Evolutionary conservation across 30 jellyfish, hydroid and myxozoan species (phyloP).

Genomic region (Chironex yamaguchii): DNA sequence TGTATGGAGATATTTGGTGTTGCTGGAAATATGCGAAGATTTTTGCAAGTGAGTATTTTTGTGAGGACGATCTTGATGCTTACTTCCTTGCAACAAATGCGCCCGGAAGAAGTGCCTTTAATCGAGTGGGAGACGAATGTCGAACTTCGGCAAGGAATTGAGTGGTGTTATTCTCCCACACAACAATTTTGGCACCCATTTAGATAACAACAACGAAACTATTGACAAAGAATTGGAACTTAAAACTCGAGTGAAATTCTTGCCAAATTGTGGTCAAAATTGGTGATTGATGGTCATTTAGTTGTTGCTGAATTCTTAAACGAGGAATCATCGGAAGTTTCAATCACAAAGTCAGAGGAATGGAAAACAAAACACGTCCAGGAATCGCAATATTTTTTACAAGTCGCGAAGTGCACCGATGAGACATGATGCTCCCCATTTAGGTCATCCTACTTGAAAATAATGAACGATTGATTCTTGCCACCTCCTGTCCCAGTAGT

Average conservation of each 20-base stretch:
- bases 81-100: constrained; percentile 80
- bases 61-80: constrained; percentile 69
- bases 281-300: constrained; percentile 63
- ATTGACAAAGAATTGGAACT: constrained; percentile 64
- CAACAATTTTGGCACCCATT: constrained; percentile 59
- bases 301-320: constrained; percentile 60
- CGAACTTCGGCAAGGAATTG: constrained; percentile 68
- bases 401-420: constrained; percentile 69
- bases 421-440: constrained; percentile 39
- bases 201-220: constrained; percentile 58
- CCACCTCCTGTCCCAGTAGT: constrained; percentile 78
- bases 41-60: constrained; percentile 71
- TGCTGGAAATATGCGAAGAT: too few species aligned
- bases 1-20: too few species aligned
- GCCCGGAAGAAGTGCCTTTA: constrained; percentile 72
- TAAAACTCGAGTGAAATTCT: constrained; percentile 40
- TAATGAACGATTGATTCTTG: constrained; percentile 51
- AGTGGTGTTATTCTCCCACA: constrained; percentile 71
- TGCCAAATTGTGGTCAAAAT: constrained; percentile 67
- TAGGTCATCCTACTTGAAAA: constrained; percentile 27
- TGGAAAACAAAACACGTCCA: constrained; percentile 66
- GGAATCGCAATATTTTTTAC: constrained; percentile 59
- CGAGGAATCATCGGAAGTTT: constrained; percentile 39
- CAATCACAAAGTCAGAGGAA: constrained; percentile 57
- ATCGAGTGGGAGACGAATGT: constrained; percentile 72